A percentile compares a stretch with the other conserved stretches of the same genome.
Conservation (phyloP, 1,140 invertebrate species). For the Danaus plexippus region DNA sequence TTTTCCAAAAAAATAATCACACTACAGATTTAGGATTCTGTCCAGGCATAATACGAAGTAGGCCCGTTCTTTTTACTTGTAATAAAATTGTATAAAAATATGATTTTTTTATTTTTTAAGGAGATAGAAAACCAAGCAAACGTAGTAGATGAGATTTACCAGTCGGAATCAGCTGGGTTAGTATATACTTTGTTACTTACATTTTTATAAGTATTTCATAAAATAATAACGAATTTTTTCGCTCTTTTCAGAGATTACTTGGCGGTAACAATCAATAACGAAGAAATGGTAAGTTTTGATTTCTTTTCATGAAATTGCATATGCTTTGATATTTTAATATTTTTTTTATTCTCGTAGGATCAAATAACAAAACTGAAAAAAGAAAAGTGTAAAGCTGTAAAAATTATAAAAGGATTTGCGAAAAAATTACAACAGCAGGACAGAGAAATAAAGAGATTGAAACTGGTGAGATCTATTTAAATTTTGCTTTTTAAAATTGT, state of each 20-base stretch:
- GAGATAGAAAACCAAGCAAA: slow-evolving; percentile 25
- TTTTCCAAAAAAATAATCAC: too few species aligned
- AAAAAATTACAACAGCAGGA: slow-evolving; percentile 62
- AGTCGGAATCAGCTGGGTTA: slow-evolving; percentile 59
- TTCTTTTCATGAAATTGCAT: slow-evolving; percentile 4
- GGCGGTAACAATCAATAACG: slow-evolving; percentile 45
- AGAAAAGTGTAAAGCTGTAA: slow-evolving; percentile 78
- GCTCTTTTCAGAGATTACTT: slow-evolving; percentile 38
- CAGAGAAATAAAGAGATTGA: slow-evolving; percentile 62
- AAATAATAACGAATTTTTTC: too few species aligned
- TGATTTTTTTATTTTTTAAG: slow-evolving; percentile 18
- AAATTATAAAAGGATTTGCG: slow-evolving; percentile 67
- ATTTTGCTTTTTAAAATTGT: neutral
- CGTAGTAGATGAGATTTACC: slow-evolving; percentile 44
- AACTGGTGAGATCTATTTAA: slow-evolving; percentile 37
- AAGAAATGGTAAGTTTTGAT: slow-evolving; percentile 42
- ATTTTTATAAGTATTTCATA: slow-evolving; percentile 25
- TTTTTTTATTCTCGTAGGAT: slow-evolving; percentile 37
- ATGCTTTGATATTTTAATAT: slow-evolving; percentile 7
- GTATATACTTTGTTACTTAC: slow-evolving; percentile 15
- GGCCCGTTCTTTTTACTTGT: too few species aligned
- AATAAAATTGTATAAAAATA: too few species aligned
- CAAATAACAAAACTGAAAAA: slow-evolving; percentile 68
- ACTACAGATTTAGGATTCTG: too few species aligned
- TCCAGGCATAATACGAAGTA: too few species aligned